Percentiles rank a stretch among this genome's conserved stretches.
Evolutionary conservation across 53 echinoderm and acorn worm genomes (phyloP).

Genomic region (Echinarachnius parma): DNA sequence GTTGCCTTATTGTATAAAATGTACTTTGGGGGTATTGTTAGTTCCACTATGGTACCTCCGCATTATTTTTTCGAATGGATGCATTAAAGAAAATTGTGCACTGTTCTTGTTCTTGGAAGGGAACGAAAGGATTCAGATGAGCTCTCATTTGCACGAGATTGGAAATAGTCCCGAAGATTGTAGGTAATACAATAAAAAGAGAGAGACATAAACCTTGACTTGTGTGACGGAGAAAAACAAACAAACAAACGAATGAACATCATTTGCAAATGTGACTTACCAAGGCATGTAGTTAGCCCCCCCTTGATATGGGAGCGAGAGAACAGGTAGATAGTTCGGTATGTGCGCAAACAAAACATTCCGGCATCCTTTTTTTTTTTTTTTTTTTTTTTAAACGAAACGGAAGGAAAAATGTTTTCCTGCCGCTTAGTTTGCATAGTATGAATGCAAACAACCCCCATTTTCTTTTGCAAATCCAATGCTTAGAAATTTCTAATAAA

Average conservation of each 20-base stretch:
- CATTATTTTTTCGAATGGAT: too few species aligned
- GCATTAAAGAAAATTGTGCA: too few species aligned
- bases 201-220: constrained; percentile 31
- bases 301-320: not conserved
- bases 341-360: constrained; percentile 50
- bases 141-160: too few species aligned
- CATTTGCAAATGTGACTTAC: not conserved
- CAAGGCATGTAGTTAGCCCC: not conserved
- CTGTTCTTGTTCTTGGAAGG: constrained; percentile 28
- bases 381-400: not conserved
- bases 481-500: too few species aligned
- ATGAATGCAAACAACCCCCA: too few species aligned
- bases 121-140: too few species aligned
- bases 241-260: not conserved
- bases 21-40: too few species aligned
- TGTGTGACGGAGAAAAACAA: too few species aligned
- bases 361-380: constrained; percentile 20
- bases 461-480: too few species aligned
- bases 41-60: too few species aligned
- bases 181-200: not conserved
- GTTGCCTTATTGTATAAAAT: too few species aligned
- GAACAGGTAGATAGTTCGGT: constrained; percentile 15
- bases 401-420: not conserved
- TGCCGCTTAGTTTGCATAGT: too few species aligned
- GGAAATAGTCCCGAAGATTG: constrained; percentile 28